A percentile compares a stretch with the other conserved stretches of the same genome.
phyloP scores from a whole-genome alignment of 2,888 invertebrate genomes.

The Lottia scabra region DNA sequence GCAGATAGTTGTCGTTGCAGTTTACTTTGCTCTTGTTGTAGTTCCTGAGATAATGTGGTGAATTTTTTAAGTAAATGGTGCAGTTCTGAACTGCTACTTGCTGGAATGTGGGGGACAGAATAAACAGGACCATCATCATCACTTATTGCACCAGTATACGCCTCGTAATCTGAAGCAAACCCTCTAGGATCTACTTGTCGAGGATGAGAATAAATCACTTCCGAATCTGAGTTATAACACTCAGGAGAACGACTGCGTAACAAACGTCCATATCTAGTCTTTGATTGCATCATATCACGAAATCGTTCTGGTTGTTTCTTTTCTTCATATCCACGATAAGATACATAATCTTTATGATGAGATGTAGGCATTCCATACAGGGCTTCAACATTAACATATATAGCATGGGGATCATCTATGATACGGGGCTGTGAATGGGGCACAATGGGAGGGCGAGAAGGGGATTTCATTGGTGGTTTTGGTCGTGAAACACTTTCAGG shows the following conservation, averaged over 20 bases:
- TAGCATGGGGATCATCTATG: slow-evolving; percentile 13
- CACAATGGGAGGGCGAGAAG: slow-evolving; percentile 15
- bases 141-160: slow-evolving; percentile 58
- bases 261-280: slow-evolving; percentile 56
- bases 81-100: slow-evolving; percentile 61
- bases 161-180: slow-evolving; percentile 62
- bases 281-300: slow-evolving; percentile 58
- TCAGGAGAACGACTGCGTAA: slow-evolving; percentile 72
- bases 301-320: slow-evolving; percentile 55
- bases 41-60: slow-evolving; percentile 71
- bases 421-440: slow-evolving; percentile 14
- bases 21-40: slow-evolving; percentile 63
- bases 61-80: slow-evolving; percentile 66
- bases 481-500: slow-evolving; percentile 30
- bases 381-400: slow-evolving; percentile 25
- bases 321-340: slow-evolving; percentile 40
- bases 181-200: slow-evolving; percentile 53
- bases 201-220: slow-evolving; percentile 72
- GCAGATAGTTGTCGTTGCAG: slow-evolving; percentile 56
- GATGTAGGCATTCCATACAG: slow-evolving; percentile 17
- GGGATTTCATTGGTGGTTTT: slow-evolving; percentile 31
- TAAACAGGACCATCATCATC: slow-evolving; percentile 59
- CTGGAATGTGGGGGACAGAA: slow-evolving; percentile 58
- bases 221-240: slow-evolving; percentile 90
- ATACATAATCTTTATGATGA: slow-evolving; percentile 30